Percentiles rank a stretch among this genome's conserved stretches.
Conservation (phyloP, 2,113 vertebrate genomes). For the Notarius quadriscutis region DNA sequence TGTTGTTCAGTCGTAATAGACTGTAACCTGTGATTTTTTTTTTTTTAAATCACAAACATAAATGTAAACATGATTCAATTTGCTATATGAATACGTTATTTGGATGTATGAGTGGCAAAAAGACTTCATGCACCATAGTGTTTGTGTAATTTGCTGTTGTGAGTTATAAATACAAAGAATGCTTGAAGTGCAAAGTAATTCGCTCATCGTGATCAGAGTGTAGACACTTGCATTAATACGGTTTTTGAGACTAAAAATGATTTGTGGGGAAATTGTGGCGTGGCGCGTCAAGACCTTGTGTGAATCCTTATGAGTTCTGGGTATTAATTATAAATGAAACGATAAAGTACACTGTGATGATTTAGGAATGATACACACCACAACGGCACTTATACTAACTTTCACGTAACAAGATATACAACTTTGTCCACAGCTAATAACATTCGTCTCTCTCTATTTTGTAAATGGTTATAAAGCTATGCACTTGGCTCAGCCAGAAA, state of each 20-base stretch:
- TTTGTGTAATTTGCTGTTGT: slow-evolving; percentile 32
- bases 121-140: slow-evolving; percentile 12
- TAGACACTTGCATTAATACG: background rate
- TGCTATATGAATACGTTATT: slow-evolving; percentile 40
- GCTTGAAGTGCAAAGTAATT: slow-evolving; percentile 18
- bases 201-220: background rate
- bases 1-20: slow-evolving; percentile 48
- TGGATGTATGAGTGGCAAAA: slow-evolving; percentile 23
- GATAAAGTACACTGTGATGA: slow-evolving; percentile 24
- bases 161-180: background rate
- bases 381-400: slow-evolving; percentile 51
- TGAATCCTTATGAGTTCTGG: slow-evolving; percentile 9
- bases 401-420: slow-evolving; percentile 15
- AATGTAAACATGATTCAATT: slow-evolving; percentile 34
- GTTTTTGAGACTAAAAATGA: background rate
- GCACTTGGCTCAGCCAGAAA: slow-evolving; percentile 53
- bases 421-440: slow-evolving; percentile 22
- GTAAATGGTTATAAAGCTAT: slow-evolving; percentile 53
- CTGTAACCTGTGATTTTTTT: slow-evolving; percentile 56
- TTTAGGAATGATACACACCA: slow-evolving; percentile 38
- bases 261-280: slow-evolving; percentile 18
- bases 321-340: slow-evolving; percentile 2
- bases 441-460: slow-evolving; percentile 24
- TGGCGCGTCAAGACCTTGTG: background rate
- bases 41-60: slow-evolving; percentile 10